phyloP scores from a whole-genome alignment of 2,888 invertebrate genomes.

The Nephrotoma flavescens region DNA sequence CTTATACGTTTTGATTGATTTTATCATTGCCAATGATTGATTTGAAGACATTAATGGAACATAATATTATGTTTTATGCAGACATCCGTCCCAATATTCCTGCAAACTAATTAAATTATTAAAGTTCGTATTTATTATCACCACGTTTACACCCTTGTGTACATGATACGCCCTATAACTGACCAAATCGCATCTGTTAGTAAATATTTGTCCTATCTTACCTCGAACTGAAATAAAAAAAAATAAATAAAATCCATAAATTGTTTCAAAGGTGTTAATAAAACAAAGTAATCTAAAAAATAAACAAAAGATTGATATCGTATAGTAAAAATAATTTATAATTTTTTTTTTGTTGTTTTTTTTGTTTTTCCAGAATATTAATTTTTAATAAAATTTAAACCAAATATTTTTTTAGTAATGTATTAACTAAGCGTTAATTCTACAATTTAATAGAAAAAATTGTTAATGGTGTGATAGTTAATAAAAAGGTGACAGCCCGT shows the following conservation, averaged over 20 bases:
- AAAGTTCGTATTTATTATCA: not conserved
- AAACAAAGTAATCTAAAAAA: not conserved
- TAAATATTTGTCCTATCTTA: not conserved
- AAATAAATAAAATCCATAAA: not conserved
- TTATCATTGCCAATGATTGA: not conserved
- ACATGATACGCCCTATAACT: not conserved
- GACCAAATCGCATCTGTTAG: not conserved
- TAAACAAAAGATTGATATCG: not conserved
- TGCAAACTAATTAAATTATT: not conserved
- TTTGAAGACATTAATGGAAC: not conserved
- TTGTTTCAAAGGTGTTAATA: not conserved
- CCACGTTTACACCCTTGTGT: not conserved
- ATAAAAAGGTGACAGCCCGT: not conserved
- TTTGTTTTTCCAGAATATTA: not conserved
- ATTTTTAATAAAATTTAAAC: not conserved
- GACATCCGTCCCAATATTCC: not conserved
- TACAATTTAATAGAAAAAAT: not conserved
- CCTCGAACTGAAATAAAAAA: not conserved
- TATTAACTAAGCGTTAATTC: not conserved
- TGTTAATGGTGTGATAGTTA: not conserved
- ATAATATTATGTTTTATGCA: not conserved
- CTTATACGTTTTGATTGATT: not conserved
- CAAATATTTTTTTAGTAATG: not conserved
- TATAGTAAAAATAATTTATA: not conserved
- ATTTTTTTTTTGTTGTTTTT: not conserved